A percentile compares a stretch with the other conserved stretches of the same genome.
phyloP scores from a whole-genome alignment of 2,113 vertebrate genomes.

The Cromileptes altivelis region DNA sequence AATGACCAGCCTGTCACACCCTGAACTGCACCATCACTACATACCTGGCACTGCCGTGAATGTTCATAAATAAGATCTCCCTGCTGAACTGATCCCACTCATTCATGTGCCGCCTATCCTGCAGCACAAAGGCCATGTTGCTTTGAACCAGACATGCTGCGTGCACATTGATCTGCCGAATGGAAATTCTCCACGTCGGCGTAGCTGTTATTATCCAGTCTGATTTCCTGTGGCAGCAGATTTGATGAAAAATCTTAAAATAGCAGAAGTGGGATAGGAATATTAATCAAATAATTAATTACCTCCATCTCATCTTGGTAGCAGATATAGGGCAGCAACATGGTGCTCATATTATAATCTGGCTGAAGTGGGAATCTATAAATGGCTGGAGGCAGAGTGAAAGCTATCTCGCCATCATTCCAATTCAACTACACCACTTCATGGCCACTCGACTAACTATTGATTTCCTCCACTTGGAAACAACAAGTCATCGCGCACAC shows the following conservation, averaged over 20 bases:
- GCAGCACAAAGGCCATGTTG: conserved; percentile 13
- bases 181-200: conserved; percentile 33
- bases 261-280: conserved; percentile 16
- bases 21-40: background rate
- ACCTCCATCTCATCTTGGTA: conserved; percentile 31
- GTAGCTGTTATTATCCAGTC: conserved; percentile 40
- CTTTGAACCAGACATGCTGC: conserved; percentile 15
- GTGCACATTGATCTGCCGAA: background rate
- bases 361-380: conserved; percentile 41
- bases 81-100: conserved; percentile 30
- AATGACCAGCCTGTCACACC: conserved; percentile 3
- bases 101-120: conserved; percentile 10
- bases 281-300: conserved; percentile 52
- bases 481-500: conserved; percentile 17
- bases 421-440: conserved; percentile 20
- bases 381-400: conserved; percentile 38
- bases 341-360: conserved; percentile 40
- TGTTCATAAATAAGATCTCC: conserved; percentile 20
- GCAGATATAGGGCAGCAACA: conserved; percentile 26
- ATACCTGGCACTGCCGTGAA: conserved; percentile 17
- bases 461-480: conserved; percentile 33
- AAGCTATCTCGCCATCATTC: conserved; percentile 31
- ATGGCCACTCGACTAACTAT: conserved; percentile 25
- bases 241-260: conserved; percentile 49
- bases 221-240: conserved; percentile 30